These are phyloP conservation scores for Pimpla rufipes DNA, from an alignment of 2,888 invertebrate genomes.

Conservation along the genomic window DNA sequence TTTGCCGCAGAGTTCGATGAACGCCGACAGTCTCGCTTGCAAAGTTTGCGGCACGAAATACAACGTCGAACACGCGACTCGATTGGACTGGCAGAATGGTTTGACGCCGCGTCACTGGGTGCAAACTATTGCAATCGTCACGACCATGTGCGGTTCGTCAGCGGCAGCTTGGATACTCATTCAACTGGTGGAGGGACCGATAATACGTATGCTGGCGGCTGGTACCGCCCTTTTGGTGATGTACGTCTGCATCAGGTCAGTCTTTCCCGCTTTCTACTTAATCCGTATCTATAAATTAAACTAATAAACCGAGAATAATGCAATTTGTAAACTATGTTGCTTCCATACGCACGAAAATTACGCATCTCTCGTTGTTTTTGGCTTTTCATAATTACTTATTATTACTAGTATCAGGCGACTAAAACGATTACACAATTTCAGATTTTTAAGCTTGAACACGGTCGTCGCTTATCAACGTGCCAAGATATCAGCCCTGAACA, in stretches of 20 bases:
- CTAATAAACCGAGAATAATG: no score
- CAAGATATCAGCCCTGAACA: conserved; percentile 94
- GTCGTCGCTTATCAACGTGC: conserved; percentile 96
- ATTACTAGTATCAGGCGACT: background rate
- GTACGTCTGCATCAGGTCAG: conserved; percentile 93
- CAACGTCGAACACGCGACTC: conserved; percentile 91
- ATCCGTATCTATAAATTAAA: background rate
- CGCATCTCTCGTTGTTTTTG: no score
- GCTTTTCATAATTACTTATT: no score
- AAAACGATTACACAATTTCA: conserved; percentile 83
- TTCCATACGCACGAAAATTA: no score
- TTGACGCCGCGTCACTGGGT: conserved; percentile 94
- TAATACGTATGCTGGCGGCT: conserved; percentile 92
- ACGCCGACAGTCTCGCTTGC: conserved; percentile 90
- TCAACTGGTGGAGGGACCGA: conserved; percentile 92
- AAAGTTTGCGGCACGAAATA: conserved; percentile 95
- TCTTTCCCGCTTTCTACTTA: background rate
- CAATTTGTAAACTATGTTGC: no score
- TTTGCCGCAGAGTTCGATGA: conserved; percentile 88
- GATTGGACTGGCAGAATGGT: conserved; percentile 93
- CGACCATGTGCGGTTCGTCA: conserved; percentile 91
- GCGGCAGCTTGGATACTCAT: conserved; percentile 93
- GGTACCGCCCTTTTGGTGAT: conserved; percentile 93
- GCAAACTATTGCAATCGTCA: conserved; percentile 92
- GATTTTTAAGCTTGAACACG: conserved; percentile 94